These are phyloP conservation scores for Xyliphius kryptos DNA, from an alignment of 2,113 vertebrate species.

Conservation along the genomic window DNA sequence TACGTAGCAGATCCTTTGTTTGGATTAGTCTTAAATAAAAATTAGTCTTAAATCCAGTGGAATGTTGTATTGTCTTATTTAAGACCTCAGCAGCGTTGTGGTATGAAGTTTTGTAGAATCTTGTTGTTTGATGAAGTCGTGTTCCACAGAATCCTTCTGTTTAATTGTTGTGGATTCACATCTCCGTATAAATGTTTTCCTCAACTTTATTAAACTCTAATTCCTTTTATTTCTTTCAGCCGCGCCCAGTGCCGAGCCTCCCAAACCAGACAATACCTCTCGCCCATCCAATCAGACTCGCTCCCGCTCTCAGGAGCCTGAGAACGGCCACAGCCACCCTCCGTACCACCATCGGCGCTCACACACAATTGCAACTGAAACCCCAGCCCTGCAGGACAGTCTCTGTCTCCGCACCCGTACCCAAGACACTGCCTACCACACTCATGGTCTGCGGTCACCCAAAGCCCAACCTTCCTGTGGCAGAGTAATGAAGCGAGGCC, in stretches of 20 bases:
- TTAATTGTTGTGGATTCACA: too few relatives aligned
- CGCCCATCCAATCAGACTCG: slow-evolving; percentile 79
- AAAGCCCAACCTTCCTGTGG: slow-evolving; percentile 68
- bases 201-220: too few relatives aligned
- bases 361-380: slow-evolving; percentile 65
- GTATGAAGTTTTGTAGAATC: too few relatives aligned
- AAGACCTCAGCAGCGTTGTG: too few relatives aligned
- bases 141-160: too few relatives aligned
- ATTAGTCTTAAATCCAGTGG: too few relatives aligned
- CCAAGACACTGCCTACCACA: slow-evolving; percentile 70
- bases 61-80: too few relatives aligned
- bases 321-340: slow-evolving; percentile 72
- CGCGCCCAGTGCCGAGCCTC: slow-evolving; percentile 52
- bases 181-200: too few relatives aligned
- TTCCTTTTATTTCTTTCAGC: too few relatives aligned
- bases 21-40: too few relatives aligned
- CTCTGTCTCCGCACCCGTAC: slow-evolving; percentile 59
- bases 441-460: slow-evolving; percentile 83
- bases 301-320: slow-evolving; percentile 91
- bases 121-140: too few relatives aligned
- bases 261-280: slow-evolving; percentile 71
- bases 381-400: slow-evolving; percentile 45
- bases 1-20: too few relatives aligned
- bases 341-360: slow-evolving; percentile 73
- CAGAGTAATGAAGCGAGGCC: slow-evolving; percentile 75